Evolutionary conservation across 1,140 invertebrate species (phyloP), one percentile per base, ranked within the genome.

Genomic region (Hycleus cichorii): DNA sequence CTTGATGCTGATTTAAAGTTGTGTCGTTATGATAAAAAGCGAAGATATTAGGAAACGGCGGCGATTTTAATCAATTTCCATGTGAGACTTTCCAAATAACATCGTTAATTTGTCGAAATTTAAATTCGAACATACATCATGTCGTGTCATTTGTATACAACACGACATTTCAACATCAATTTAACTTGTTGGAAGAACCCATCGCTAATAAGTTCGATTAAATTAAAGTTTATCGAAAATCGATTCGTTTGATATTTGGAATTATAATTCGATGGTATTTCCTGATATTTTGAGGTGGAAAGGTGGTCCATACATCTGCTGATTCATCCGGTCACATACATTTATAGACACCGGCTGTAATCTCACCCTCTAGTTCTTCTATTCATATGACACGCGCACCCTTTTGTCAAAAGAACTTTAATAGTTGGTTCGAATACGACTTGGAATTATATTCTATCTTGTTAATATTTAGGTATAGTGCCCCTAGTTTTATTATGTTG

Each of bases 121-220:
- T 32, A 7, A 32, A 4, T 32, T 32, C 27, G 50, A 52, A 43
- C 40, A 52, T 52, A 53, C 39, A 53, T 53, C 51, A 53, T 45
- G 45, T 45, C 12, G 32, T 45, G 51, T 53, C 51, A 53, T 45
- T 53, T 53, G 39, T 45, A 32, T 32, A 32, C 24, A 42, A 53
- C 51, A 45, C 51, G 51, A 53, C 51, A 53, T 53, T 53, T 53
- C 46, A 53, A 53, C 51, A 53, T 53, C 51, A 53, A 53, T 53
- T 53, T 45, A 53, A 45, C 42, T 53, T 45, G 51, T 53, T 53
- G 45, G 32, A 32, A 7, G 51, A 27, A 45, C 51, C 40, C 18
- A 10, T 43, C 46, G 51, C 45, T 53, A 53, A 53, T 43, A 24
- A 53, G 42, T 45, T 38, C 7, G 45, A 45, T 53, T 53, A 45